phyloP scores from a whole-genome alignment of 2,113 vertebrate species.

The Microcebus tavaratra region DNA sequence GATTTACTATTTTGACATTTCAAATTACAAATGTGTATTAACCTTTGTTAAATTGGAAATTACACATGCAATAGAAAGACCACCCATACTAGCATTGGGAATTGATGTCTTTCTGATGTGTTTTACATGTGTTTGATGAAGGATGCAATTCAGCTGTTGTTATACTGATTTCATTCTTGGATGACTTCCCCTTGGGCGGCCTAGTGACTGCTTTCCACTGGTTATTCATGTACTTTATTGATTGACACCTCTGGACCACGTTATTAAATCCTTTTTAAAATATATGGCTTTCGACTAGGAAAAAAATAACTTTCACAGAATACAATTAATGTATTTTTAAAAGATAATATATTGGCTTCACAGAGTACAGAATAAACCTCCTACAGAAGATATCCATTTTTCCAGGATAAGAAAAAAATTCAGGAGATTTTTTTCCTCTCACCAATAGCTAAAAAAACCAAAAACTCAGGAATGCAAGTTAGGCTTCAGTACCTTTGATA shows the following conservation, averaged over 20 bases:
- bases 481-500: background rate
- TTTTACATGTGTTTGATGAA: constrained; percentile 81
- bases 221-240: constrained; percentile 85
- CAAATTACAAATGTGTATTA: constrained; percentile 32
- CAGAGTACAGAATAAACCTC: background rate
- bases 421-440: background rate
- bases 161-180: constrained; percentile 81
- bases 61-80: constrained; percentile 38
- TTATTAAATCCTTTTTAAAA: constrained; percentile 84
- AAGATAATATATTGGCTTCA: background rate
- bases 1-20: constrained; percentile 54
- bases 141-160: constrained; percentile 80
- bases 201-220: constrained; percentile 79
- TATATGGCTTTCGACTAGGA: constrained; percentile 69
- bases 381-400: background rate
- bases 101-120: constrained; percentile 74
- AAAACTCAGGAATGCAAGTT: background rate
- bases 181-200: constrained; percentile 85
- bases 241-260: constrained; percentile 82
- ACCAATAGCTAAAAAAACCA: background rate
- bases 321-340: constrained; percentile 61
- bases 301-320: constrained; percentile 64
- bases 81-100: constrained; percentile 63
- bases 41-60: constrained; percentile 48
- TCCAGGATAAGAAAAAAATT: background rate